These are phyloP conservation scores for Hymenochirus boettgeri DNA, from an alignment of 2,113 vertebrate species.

Conservation along the genomic window DNA sequence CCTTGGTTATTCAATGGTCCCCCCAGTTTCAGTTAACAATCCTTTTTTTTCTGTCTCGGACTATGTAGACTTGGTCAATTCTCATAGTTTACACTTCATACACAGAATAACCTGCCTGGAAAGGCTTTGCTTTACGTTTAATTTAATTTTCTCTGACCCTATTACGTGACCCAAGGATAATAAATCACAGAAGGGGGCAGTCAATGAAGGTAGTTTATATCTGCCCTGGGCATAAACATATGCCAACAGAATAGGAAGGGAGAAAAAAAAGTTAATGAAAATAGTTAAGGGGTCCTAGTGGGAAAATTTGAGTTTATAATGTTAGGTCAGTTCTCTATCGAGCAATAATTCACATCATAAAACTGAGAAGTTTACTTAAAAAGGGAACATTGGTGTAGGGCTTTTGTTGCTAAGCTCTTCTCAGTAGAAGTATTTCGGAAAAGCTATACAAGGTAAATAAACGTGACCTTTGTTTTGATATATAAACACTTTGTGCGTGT, in stretches of 20 bases:
- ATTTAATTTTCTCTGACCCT: constrained; percentile 17
- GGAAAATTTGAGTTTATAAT: constrained; percentile 45
- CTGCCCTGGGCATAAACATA: constrained; percentile 16
- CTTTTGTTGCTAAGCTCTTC: no score
- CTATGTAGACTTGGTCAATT: constrained; percentile 4
- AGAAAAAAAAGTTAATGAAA: constrained; percentile 18
- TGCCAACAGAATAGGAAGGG: background rate
- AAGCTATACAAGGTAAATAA: no score
- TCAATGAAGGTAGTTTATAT: background rate
- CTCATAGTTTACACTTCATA: constrained; percentile 9
- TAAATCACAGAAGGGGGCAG: constrained; percentile 31
- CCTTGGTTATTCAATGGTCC: constrained; percentile 21
- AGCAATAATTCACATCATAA: constrained; percentile 64
- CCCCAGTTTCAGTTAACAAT: constrained; percentile 1
- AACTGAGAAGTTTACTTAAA: constrained; percentile 56
- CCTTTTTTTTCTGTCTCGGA: constrained; percentile 13
- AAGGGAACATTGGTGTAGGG: constrained; percentile 5
- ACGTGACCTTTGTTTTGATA: no score
- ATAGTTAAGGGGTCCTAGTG: background rate
- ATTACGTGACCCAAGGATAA: constrained; percentile 7
- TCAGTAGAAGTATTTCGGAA: no score
- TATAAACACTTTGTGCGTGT: no score
- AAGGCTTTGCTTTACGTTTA: constrained; percentile 7
- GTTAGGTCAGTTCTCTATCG: constrained; percentile 67
- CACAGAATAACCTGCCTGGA: background rate